Percentiles rank a stretch among this genome's conserved stretches.
Evolutionary conservation across 2,113 vertebrate genomes (phyloP).

Genomic region (human (Homo sapiens)): GRCh38 chr7:49274001-49274500

Average conservation of each 20-base stretch:
- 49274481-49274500: neutral
- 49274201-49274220: neutral
- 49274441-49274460: neutral
- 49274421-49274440: neutral
- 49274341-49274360: neutral
- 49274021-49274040: constrained; percentile 27
- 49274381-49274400: neutral
- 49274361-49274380: neutral
- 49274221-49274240: neutral
- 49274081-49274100: neutral
- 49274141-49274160: neutral
- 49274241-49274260: neutral
- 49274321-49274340: neutral
- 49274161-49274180: neutral
- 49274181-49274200: neutral
- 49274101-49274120: fast-evolving
- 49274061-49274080: neutral
- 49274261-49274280: neutral
- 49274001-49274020: constrained; percentile 49
- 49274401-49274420: neutral
- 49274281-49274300: neutral
- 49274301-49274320: neutral
- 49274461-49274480: neutral
- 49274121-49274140: neutral
- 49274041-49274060: neutral